Evolutionary conservation across 2,797 vertebrate genomes (phyloP).

Genomic region (Microchirus variegatus): DNA sequence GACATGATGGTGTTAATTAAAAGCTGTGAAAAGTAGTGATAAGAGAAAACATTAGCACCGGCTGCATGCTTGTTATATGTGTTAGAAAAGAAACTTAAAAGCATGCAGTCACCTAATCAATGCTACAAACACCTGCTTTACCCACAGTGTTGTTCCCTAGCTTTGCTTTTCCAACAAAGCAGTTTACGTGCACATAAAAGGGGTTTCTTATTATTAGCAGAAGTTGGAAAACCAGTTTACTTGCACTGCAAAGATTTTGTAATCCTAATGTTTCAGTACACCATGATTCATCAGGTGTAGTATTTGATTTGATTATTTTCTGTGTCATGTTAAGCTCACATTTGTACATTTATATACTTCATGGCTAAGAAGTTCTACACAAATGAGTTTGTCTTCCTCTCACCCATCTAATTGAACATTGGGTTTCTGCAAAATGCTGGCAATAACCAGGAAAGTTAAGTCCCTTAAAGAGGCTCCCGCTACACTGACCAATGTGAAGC

Average conservation of each 20-base stretch:
- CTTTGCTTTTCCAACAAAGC: slow-evolving; percentile 3
- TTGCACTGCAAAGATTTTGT: background rate
- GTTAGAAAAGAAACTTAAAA: slow-evolving; percentile 18
- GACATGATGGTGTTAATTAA: slow-evolving; percentile 67
- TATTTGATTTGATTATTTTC: no score
- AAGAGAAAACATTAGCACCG: slow-evolving; percentile 47
- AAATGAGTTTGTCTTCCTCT: background rate
- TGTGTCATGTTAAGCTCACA: no score
- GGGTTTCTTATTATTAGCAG: background rate
- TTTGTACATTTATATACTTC: background rate
- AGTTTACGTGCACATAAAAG: background rate
- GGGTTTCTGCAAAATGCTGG: slow-evolving; percentile 8
- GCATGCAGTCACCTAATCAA: background rate
- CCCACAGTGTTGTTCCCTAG: background rate
- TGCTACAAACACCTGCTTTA: background rate
- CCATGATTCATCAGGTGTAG: background rate
- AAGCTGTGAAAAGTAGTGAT: slow-evolving; percentile 56
- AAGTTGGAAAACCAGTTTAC: background rate
- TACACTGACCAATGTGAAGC: slow-evolving; percentile 13
- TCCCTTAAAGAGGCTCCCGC: background rate
- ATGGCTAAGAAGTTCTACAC: background rate
- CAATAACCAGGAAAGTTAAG: slow-evolving; percentile 3
- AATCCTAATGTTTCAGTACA: background rate
- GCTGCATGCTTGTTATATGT: slow-evolving; percentile 29
- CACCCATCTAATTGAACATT: background rate